Evolutionary conservation across 1,140 invertebrate genomes (phyloP).

Genomic region (Tachypleus tridentatus): DNA sequence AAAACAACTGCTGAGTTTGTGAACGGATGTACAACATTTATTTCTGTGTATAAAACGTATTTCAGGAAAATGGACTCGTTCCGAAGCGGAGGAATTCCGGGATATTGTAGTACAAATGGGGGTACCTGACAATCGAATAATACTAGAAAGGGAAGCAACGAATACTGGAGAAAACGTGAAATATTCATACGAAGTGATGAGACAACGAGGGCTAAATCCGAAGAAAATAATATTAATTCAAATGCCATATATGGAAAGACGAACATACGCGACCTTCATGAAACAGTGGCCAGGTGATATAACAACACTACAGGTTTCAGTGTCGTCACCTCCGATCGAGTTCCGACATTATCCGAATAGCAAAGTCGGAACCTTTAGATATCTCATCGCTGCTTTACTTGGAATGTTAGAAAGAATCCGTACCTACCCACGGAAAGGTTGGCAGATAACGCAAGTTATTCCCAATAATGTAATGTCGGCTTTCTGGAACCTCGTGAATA

Average conservation of each 20-base stretch:
- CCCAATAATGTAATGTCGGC: constrained; percentile 5
- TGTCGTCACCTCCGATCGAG: constrained; percentile 9
- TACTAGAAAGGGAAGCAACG: constrained; percentile 6
- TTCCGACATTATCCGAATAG: constrained; percentile 9
- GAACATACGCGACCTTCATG: constrained; percentile 12
- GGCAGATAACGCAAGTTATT: constrained; percentile 5
- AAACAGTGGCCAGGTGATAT: constrained; percentile 8
- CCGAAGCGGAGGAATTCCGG: constrained; percentile 12
- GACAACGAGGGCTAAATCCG: not conserved
- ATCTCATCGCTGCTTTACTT: constrained; percentile 5
- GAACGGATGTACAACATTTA: too few species aligned
- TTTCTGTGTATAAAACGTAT: not conserved
- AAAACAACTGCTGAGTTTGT: too few species aligned
- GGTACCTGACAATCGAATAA: constrained; percentile 6
- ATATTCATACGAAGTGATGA: constrained; percentile 8
- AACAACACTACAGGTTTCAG: not conserved
- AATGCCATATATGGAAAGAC: constrained; percentile 11
- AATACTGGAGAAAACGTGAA: constrained; percentile 13
- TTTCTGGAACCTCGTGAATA: not conserved
- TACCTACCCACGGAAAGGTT: constrained; percentile 7
- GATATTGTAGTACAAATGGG: constrained; percentile 8
- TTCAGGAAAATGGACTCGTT: constrained; percentile 6
- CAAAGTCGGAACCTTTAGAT: not conserved
- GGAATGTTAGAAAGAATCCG: constrained; percentile 10
- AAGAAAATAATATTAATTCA: constrained; percentile 9